A percentile compares a stretch with the other conserved stretches of the same genome.
phyloP scores from a whole-genome alignment of 2,113 vertebrate genomes.

The Chinchilla lanigera region DNA sequence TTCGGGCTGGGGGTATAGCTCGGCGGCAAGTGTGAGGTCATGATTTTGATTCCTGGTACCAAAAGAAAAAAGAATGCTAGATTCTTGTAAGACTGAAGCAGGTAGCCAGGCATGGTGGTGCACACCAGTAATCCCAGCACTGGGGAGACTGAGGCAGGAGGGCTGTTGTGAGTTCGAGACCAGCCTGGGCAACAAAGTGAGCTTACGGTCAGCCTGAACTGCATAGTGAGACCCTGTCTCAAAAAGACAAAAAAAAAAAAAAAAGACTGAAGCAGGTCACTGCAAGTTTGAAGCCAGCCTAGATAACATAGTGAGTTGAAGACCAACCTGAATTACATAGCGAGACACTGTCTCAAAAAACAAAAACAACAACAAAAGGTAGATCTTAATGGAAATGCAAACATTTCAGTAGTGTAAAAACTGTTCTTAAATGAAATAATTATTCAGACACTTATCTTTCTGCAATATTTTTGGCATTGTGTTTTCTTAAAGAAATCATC shows the following conservation, averaged over 20 bases:
- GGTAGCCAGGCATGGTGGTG: too few relatives aligned
- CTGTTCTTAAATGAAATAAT: slow-evolving; percentile 27
- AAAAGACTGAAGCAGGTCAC: not conserved
- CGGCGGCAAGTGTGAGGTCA: too few relatives aligned
- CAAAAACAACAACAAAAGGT: not conserved
- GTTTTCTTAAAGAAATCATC: not conserved
- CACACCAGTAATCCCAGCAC: too few relatives aligned
- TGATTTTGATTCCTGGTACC: too few relatives aligned
- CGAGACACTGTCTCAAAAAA: not conserved
- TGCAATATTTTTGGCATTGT: not conserved
- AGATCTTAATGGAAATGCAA: slow-evolving; percentile 12
- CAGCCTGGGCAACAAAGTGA: too few relatives aligned
- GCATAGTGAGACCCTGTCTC: too few relatives aligned
- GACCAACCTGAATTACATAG: not conserved
- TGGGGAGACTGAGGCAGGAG: too few relatives aligned
- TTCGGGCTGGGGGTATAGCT: too few relatives aligned
- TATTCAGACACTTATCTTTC: not conserved
- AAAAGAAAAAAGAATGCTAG: too few relatives aligned
- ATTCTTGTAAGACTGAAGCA: not conserved
- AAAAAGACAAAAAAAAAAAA: too few relatives aligned
- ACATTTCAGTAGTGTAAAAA: not conserved
- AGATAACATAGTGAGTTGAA: not conserved
- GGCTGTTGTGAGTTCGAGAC: too few relatives aligned
- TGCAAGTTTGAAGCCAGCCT: not conserved
- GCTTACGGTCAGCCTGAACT: too few relatives aligned